Evolutionary conservation across 2,888 invertebrate genomes (phyloP).

Genomic region (Idaea biselata): DNA sequence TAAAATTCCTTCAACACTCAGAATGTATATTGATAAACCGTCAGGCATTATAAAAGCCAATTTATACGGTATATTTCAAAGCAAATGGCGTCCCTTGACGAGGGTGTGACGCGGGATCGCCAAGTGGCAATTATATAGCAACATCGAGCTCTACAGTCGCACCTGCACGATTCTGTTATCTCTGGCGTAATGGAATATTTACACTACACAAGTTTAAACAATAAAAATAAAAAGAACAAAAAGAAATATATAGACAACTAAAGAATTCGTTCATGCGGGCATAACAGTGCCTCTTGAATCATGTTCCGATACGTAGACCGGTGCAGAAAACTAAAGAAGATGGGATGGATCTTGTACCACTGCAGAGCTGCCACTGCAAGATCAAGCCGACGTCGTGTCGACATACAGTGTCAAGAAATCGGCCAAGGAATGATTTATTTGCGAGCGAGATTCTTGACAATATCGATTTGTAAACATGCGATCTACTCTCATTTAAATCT

Average conservation of each 20-base stretch:
- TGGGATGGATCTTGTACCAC: no score
- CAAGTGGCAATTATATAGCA: slow-evolving; percentile 59
- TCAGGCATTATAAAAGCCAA: slow-evolving; percentile 51
- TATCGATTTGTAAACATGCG: no score
- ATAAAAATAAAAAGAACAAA: background rate
- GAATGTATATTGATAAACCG: slow-evolving; percentile 45
- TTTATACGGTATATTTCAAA: slow-evolving; percentile 57
- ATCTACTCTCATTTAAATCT: no score
- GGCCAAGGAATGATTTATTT: no score
- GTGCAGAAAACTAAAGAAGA: no score
- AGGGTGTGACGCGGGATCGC: slow-evolving; percentile 66
- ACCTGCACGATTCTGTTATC: slow-evolving; percentile 36
- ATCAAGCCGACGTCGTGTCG: no score
- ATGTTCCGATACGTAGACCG: no score
- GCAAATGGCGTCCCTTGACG: slow-evolving; percentile 56
- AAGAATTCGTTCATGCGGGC: background rate
- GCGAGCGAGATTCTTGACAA: no score
- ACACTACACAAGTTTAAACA: background rate
- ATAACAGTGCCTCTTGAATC: no score
- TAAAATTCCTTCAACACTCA: slow-evolving; percentile 19
- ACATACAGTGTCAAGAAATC: no score
- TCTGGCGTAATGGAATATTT: slow-evolving; percentile 4
- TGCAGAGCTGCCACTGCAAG: no score
- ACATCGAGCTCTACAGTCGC: slow-evolving; percentile 32
- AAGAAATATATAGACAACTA: background rate